Base-by-base conservation (phyloP, 2,888 invertebrate species). In the Eulithis prunata region DNA sequence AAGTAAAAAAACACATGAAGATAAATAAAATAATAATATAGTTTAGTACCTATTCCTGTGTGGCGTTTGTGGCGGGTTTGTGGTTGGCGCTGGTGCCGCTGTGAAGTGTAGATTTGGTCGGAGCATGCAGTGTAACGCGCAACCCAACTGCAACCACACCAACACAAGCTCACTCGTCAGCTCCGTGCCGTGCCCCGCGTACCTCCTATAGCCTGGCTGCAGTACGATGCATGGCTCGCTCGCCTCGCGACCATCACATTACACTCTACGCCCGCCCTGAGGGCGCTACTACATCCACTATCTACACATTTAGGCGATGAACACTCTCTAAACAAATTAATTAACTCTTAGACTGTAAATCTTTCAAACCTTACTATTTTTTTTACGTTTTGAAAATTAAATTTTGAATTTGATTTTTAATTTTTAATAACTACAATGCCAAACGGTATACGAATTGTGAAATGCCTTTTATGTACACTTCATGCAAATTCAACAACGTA, bases 111-210 rank as follows among this genome's bases (percentile, higher is more conserved):
- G 92, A 87, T 92, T 91, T 91, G 94, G 94, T 94, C 94, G 96
- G 96, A 95, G 96, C 97, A 96, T 96, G 96, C 95, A 96, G 96
- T 95, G 96, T 96, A 95, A 96, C 96, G 95, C 96, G 96, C 95
- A 96, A 96, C 95, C 96, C 96, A 95, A 96, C 97, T 97, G 97
- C 95, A 96, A 97, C 95, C 96, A 94, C 94, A 93, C 89, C 91
- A 92, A 90, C 89, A 90, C 90, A 89, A 91, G 87, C 91, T 91
- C 90, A 92, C 88, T 90, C 60, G 62, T 87, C 87, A 81, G 87
- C 72, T 68, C 63, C 67, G 38, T 3, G 8, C 41, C 41, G 41
- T 8, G 68, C 62, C 70, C 62, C 59, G 63, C 62, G 58, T 8
- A 49, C 49, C 21, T 8, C 51, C 49, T 62, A 32, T 46, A 47